A percentile compares a stretch with the other conserved stretches of the same genome.
Evolutionary conservation across 1,140 invertebrate species (phyloP).

Genomic region (Camponotus floridanus): DNA sequence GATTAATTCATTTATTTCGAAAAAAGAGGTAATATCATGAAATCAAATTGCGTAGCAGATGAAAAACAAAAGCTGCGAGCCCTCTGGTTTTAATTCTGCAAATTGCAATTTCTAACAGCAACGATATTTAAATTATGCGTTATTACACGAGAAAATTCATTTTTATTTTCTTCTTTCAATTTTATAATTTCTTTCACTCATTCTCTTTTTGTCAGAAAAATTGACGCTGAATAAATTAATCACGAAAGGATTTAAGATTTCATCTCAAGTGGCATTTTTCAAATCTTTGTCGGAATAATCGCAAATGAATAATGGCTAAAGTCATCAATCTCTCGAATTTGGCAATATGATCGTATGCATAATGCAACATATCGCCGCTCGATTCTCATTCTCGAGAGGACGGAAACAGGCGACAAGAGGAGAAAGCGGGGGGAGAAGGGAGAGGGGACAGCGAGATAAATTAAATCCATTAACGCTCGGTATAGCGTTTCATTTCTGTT

Average conservation of each 20-base stretch:
- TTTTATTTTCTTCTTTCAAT: neutral
- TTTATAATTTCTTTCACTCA: neutral
- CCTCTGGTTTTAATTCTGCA: neutral
- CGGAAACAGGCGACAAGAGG: neutral
- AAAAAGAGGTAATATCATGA: neutral
- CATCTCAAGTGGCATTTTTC: no score
- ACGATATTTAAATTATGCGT: no score
- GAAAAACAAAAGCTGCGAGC: neutral
- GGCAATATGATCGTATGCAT: constrained; percentile 8
- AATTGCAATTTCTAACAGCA: neutral
- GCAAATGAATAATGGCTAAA: neutral
- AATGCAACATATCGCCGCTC: neutral
- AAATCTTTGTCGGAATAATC: neutral
- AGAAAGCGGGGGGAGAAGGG: neutral
- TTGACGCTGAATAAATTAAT: neutral
- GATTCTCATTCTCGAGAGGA: neutral
- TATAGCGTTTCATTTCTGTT: constrained; percentile 83
- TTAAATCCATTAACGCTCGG: constrained; percentile 83
- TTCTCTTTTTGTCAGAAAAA: neutral
- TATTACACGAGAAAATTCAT: neutral
- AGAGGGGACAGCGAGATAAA: constrained; percentile 54
- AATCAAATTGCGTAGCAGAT: neutral
- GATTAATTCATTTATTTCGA: neutral
- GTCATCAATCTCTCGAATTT: constrained; percentile 8
- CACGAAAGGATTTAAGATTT: no score